Base-by-base conservation (phyloP, 2,888 invertebrate species). In the Ophion ellenae region DNA sequence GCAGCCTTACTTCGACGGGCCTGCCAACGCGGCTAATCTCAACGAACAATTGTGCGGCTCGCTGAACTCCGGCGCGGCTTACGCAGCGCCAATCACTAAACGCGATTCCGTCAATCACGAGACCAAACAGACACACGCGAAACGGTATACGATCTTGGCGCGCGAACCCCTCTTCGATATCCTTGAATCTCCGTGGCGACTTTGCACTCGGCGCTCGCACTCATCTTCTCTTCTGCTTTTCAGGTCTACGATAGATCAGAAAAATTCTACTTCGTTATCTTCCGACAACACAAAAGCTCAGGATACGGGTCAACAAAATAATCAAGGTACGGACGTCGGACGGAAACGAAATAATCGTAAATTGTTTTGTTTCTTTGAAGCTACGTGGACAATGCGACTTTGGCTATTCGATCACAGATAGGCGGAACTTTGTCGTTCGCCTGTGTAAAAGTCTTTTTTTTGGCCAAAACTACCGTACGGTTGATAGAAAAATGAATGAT, bases 181-280 rank as follows among this genome's bases (percentile, higher is more conserved):
- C 17, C 17, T 53, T 53, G 32, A 24, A 1, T 47, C 32, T 45
- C 17, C 63, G 4, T n/a, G 70, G 10, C 57, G 9, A 47, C 14
- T 14, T 67, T 28, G 14, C 14, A 53, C 57, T 67, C 20, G 67
- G 67, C 77, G 20, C 66, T 57, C 2, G 45, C 57, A 45, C 82
- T 24, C 69, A 14, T 40, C 59, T 20, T 67, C 67, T 63, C 66
- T 20, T 85, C 73, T 71, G 53, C 47, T 78, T 76, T 93, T 7
- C 93, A 96, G 96, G 94, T 95, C 95, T 91, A 92, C 94, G 91
- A 94, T 95, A 93, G 95, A 95, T 90, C 95, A 94, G 90, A 95
- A 95, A 94, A 95, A 94, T 91, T 94, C 95, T 85, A 93, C 95
- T 81, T 95, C 95, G 90, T 94, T 95, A 91, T 94, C 95, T 92